These are phyloP conservation scores for Melanchra persicariae DNA, from an alignment of 2,888 invertebrate genomes.

Conservation along the genomic window DNA sequence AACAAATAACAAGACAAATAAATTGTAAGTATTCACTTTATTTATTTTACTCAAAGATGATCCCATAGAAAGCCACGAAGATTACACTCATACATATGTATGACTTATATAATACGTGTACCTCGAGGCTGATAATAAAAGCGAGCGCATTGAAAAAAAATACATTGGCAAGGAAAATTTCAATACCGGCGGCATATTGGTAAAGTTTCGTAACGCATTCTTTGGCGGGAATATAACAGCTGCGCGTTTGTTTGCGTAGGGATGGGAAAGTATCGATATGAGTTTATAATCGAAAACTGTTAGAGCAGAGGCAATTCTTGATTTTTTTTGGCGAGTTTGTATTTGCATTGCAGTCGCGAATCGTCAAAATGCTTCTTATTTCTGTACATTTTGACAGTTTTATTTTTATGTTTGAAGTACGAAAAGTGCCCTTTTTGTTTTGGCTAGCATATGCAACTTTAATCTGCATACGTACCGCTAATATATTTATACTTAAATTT, in stretches of 20 bases:
- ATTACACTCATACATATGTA: slow-evolving; percentile 31
- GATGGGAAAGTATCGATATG: slow-evolving; percentile 17
- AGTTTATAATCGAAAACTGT: slow-evolving; percentile 3
- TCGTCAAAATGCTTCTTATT: no score
- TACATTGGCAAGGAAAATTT: slow-evolving; percentile 51
- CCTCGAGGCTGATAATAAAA: slow-evolving; percentile 44
- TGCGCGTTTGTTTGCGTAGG: slow-evolving; percentile 25
- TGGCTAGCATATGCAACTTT: no score
- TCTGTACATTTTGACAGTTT: no score
- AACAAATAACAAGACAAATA: no score
- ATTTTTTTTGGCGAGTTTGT: no score
- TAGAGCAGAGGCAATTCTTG: no score
- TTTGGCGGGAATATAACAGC: slow-evolving; percentile 54
- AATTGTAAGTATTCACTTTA: no score
- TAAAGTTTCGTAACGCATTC: slow-evolving; percentile 63
- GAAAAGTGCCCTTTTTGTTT: no score
- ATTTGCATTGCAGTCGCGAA: no score
- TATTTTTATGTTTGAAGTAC: no score
- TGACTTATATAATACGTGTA: slow-evolving; percentile 14
- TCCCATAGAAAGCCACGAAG: not conserved
- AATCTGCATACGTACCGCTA: no score
- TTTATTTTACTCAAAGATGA: not conserved
- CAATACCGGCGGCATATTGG: slow-evolving; percentile 63
- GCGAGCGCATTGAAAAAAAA: slow-evolving; percentile 46
- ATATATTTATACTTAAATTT: no score